These are phyloP conservation scores for Callipepla californica DNA, from an alignment of 2,113 vertebrate genomes.

Conservation along the genomic window DNA sequence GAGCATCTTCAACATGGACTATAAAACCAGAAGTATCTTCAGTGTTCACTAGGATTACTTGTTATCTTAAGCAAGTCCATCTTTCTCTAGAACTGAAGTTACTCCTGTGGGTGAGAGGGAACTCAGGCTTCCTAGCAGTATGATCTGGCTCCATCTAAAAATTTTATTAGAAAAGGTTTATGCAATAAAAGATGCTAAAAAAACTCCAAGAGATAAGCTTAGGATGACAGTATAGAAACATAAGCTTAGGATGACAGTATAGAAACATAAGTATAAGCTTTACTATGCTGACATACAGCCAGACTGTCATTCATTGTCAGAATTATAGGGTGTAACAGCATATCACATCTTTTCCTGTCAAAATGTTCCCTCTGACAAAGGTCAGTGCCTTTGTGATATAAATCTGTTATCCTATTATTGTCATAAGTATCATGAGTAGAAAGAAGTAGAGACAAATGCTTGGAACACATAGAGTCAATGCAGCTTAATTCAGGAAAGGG, in stretches of 20 bases:
- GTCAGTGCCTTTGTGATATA: slow-evolving; percentile 72
- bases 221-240: slow-evolving; percentile 60
- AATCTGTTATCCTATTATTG: slow-evolving; percentile 74
- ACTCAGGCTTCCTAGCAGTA: not conserved
- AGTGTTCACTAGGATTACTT: not conserved
- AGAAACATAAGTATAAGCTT: slow-evolving; percentile 39
- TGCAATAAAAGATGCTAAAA: slow-evolving; percentile 17
- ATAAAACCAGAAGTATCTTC: not conserved
- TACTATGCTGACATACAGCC: not conserved
- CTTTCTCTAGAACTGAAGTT: not conserved
- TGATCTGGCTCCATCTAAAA: not conserved
- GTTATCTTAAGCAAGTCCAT: not conserved
- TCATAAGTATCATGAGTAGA: slow-evolving; percentile 65
- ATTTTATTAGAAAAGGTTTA: slow-evolving; percentile 54
- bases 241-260: slow-evolving; percentile 68
- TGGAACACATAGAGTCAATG: slow-evolving; percentile 39
- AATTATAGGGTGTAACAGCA: not conserved
- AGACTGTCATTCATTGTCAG: slow-evolving; percentile 74
- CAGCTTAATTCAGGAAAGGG: slow-evolving; percentile 22
- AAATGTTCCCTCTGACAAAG: slow-evolving; percentile 74
- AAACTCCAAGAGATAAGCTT: slow-evolving; percentile 55
- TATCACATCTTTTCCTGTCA: slow-evolving; percentile 52
- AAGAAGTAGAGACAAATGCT: slow-evolving; percentile 43
- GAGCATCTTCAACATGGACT: not conserved
- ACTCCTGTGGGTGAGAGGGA: fast-evolving